Base-by-base conservation (phyloP, 1,140 invertebrate genomes). In the Drosophila lacteicornis region DNA sequence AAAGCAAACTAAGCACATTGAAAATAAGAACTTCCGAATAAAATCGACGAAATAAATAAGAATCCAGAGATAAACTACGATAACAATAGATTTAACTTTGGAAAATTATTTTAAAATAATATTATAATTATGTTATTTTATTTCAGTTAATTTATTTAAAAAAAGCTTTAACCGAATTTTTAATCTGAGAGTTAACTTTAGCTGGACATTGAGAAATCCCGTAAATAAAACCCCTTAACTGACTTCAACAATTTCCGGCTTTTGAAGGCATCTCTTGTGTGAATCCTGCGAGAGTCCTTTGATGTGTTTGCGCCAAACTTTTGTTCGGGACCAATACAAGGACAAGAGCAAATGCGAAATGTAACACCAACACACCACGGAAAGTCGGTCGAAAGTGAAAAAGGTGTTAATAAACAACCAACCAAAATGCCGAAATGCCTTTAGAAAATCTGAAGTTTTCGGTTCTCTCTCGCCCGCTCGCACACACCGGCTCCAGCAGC, bases 381-480 rank as follows among this genome's bases (percentile, higher is more conserved):
- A 60, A 61, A 71, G 46, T 36, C 70, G 53, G 73, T 62, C 27
- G 47, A 59, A 62, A 63, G 59, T 70, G 53, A 57, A 58, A 79
- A 82, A 86, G 83, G 83, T 86, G 83, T 88, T 75, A 79, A 85
- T 80, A 76, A 79, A 79, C 85, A 81, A 79, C 85, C 80, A 90
- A 88, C 85, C 85, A 88, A 88, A 88, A 81, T 84, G 84, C 79
- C 68, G 78, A 68, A 59, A 82, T 68, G 67, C 76, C 81, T 77
- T 68, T 40, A 46, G 63, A 79, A 62, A 67, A 49, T 53, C 69
- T 62, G 46, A 50, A 53, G 46, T 43, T 70, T 67, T 68, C 40
- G 61, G 27, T 47, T 50, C 47, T 51, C 42, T 62, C 69, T 33
- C n/a, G 17, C 62, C 45, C 12, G 33, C 36, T 30, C 33, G 36